Percentiles rank a stretch among this genome's conserved stretches.
These are phyloP conservation scores for Pherbina coryleti DNA, from an alignment of 2,888 invertebrate genomes.

Conservation along the genomic window DNA sequence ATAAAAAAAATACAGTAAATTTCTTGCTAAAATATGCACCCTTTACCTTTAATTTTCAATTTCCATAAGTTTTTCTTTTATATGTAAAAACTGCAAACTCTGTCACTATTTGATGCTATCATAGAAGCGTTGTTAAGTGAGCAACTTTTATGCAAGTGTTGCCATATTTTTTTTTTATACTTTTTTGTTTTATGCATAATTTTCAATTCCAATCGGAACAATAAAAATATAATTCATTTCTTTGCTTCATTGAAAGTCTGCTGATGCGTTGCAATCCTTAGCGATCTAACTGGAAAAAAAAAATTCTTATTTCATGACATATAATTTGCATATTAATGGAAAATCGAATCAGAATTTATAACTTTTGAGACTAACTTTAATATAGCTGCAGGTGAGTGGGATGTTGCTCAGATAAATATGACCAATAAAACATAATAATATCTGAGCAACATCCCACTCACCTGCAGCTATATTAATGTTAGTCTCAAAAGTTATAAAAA, in stretches of 20 bases:
- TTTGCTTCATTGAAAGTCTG: not conserved
- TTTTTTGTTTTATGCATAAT: not conserved
- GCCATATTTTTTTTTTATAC: not conserved
- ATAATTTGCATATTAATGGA: conserved; percentile 28
- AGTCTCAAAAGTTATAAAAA: not conserved
- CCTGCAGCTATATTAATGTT: too few relatives aligned
- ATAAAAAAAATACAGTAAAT: not conserved
- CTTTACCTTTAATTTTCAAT: not conserved
- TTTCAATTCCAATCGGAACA: conserved; percentile 12
- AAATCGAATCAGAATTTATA: not conserved
- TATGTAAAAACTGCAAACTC: not conserved
- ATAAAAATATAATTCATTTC: conserved; percentile 26
- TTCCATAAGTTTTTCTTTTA: not conserved
- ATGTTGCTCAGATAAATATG: too few relatives aligned
- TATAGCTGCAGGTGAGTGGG: too few relatives aligned
- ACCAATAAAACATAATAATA: too few relatives aligned
- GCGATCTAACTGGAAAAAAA: not conserved
- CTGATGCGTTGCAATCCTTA: conserved; percentile 1
- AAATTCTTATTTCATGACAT: conserved; percentile 1
- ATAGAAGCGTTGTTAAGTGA: not conserved
- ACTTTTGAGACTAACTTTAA: not conserved
- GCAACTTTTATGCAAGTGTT: not conserved
- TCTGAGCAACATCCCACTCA: too few relatives aligned
- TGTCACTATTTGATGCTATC: too few relatives aligned
- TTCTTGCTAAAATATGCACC: not conserved